Conservation (phyloP, 2,888 invertebrate genomes). For the Hedya salicella region DNA sequence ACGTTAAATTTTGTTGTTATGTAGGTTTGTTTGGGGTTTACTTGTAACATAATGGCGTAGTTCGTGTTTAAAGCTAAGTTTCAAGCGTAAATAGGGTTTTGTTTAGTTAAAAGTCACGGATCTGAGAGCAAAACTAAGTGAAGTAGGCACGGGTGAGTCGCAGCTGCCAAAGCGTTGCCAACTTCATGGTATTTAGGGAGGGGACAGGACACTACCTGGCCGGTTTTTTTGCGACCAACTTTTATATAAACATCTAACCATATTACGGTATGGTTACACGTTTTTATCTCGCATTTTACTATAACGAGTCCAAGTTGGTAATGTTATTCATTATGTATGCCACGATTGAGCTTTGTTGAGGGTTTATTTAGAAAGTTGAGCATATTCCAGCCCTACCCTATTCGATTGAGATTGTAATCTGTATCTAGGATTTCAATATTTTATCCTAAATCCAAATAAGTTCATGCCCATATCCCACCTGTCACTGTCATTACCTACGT, state of each 20-base stretch:
- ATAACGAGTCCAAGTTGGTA: slow-evolving; percentile 23
- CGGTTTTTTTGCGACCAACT: slow-evolving; percentile 54
- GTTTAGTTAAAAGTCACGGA: slow-evolving; percentile 76
- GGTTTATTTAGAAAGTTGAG: slow-evolving; percentile 31
- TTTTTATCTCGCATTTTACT: slow-evolving; percentile 32
- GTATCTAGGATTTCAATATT: no score
- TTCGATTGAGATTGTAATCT: no score
- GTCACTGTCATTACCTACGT: no score
- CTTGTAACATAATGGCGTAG: slow-evolving; percentile 63
- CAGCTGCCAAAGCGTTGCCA: slow-evolving; percentile 53
- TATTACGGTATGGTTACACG: neutral
- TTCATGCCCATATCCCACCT: no score
- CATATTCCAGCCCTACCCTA: slow-evolving; percentile 21
- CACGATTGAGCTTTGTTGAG: slow-evolving; percentile 26
- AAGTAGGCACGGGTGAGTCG: slow-evolving; percentile 22
- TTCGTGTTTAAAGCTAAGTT: slow-evolving; percentile 71
- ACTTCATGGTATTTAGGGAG: slow-evolving; percentile 59
- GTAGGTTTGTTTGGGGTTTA: slow-evolving; percentile 64
- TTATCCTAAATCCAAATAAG: no score
- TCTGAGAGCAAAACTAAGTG: slow-evolving; percentile 43
- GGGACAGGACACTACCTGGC: slow-evolving; percentile 58
- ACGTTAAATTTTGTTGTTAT: slow-evolving; percentile 62
- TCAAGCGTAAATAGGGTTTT: slow-evolving; percentile 66
- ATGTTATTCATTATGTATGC: slow-evolving; percentile 39
- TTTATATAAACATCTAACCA: slow-evolving; percentile 5